phyloP scores from a whole-genome alignment of 2,888 invertebrate species.

The Chloroclysta siterata region DNA sequence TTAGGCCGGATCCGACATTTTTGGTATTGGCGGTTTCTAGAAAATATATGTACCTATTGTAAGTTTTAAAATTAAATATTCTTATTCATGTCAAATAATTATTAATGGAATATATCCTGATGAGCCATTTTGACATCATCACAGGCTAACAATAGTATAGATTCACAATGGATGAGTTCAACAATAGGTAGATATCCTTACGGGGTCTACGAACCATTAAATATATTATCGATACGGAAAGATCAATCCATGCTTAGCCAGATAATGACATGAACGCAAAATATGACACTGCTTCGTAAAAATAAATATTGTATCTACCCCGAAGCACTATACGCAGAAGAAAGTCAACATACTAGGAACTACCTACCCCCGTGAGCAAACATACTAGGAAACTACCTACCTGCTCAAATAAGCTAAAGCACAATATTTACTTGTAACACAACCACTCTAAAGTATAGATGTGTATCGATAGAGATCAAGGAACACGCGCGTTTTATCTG shows the following conservation, averaged over 20 bases:
- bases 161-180: conserved; percentile 52
- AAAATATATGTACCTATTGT: too few relatives aligned
- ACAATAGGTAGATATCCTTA: conserved; percentile 56
- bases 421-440: conserved; percentile 14
- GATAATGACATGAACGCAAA: conserved; percentile 55
- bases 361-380: conserved; percentile 20
- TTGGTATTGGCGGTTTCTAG: too few relatives aligned
- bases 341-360: conserved; percentile 32
- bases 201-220: conserved; percentile 14
- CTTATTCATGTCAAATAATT: too few relatives aligned
- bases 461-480: conserved; percentile 3
- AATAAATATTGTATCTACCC: conserved; percentile 52
- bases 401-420: conserved; percentile 15
- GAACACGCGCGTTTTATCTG: neutral
- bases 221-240: neutral
- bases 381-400: conserved; percentile 27
- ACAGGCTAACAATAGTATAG: conserved; percentile 40
- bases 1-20: too few relatives aligned
- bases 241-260: conserved; percentile 36
- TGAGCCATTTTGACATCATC: conserved; percentile 32
- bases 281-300: conserved; percentile 61
- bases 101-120: too few relatives aligned
- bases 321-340: conserved; percentile 38
- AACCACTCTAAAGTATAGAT: conserved; percentile 1
- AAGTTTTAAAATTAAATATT: too few relatives aligned